These are phyloP conservation scores for Gorsachius goisagi DNA, from an alignment of 2,113 vertebrate genomes.

Conservation along the genomic window DNA sequence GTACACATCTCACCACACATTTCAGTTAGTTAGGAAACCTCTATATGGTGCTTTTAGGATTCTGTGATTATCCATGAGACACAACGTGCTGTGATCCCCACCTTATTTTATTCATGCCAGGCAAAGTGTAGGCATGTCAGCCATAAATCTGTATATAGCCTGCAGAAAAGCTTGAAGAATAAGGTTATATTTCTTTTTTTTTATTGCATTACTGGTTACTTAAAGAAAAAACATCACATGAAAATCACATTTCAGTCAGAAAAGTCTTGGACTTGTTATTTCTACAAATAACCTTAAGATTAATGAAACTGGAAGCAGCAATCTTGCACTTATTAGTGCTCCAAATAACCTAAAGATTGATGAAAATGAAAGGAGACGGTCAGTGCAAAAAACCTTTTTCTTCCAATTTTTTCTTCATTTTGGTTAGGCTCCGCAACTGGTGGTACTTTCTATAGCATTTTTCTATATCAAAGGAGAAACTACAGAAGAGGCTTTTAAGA, in stretches of 20 bases:
- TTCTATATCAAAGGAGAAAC: not conserved
- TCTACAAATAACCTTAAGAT: not conserved
- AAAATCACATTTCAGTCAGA: not conserved
- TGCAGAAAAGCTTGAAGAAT: not conserved
- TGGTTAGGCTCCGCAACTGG: not conserved
- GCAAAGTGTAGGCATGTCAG: not conserved
- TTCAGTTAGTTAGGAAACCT: not conserved
- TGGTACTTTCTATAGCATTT: not conserved
- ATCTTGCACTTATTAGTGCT: not conserved
- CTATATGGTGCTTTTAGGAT: not conserved
- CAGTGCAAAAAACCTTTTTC: not conserved
- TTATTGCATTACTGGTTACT: not conserved
- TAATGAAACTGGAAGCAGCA: not conserved
- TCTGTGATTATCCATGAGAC: not conserved
- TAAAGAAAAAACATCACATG: not conserved
- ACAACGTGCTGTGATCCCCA: not conserved
- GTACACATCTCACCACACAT: not conserved
- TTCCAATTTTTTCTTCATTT: not conserved
- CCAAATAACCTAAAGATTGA: not conserved
- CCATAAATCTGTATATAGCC: not conserved
- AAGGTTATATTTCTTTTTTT: not conserved
- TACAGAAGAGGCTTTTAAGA: constrained; percentile 2
- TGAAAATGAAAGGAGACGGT: not conserved
- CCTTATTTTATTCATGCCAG: not conserved
- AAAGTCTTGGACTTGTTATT: not conserved